Evolutionary conservation across 2,797 vertebrate species (phyloP).

Genomic region (Tenualosa thibaudeaui): DNA sequence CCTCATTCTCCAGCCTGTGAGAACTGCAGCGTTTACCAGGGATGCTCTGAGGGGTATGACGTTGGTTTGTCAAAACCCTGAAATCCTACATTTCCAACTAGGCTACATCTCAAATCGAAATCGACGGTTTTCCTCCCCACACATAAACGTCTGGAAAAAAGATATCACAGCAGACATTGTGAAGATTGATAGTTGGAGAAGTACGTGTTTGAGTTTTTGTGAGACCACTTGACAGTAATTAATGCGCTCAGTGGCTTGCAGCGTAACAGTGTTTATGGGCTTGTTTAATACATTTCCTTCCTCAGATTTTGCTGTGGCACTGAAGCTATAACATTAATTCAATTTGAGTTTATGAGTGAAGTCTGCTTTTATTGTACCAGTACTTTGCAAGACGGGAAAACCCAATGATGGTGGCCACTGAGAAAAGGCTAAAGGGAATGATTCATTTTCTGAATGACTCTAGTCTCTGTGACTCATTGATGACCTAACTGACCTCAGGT

Average conservation of each 20-base stretch:
- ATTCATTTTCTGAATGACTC: no score
- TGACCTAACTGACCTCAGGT: background rate
- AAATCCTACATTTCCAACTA: background rate
- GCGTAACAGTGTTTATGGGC: constrained; percentile 16
- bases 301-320: constrained; percentile 18
- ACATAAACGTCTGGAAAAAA: constrained; percentile 2
- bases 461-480: background rate
- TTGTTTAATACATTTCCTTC: constrained; percentile 22
- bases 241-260: constrained; percentile 16
- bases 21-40: background rate
- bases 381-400: constrained; percentile 6
- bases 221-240: constrained; percentile 17
- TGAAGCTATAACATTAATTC: constrained; percentile 21
- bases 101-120: constrained; percentile 4
- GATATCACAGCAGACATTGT: background rate
- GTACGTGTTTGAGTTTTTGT: constrained; percentile 18
- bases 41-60: background rate
- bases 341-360: constrained; percentile 20
- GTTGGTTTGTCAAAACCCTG: background rate
- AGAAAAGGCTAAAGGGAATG: no score
- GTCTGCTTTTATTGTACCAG: constrained; percentile 14
- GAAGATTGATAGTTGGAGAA: background rate
- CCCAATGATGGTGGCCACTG: background rate
- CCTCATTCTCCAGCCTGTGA: background rate
- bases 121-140: background rate